Conservation (phyloP, 2,113 vertebrate genomes). For the Oxygymnocypris stewartii region DNA sequence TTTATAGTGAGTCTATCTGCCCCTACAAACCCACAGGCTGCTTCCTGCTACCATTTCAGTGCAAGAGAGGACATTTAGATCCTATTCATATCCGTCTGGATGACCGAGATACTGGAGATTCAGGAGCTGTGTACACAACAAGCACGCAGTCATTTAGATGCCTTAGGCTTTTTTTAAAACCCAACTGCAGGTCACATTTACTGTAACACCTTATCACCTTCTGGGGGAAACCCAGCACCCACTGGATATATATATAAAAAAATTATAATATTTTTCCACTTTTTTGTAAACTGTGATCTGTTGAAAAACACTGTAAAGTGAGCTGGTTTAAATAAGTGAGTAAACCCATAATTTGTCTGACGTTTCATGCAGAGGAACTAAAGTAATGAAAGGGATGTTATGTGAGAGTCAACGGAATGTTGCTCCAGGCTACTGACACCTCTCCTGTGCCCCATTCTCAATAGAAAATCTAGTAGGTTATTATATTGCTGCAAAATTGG, state of each 20-base stretch:
- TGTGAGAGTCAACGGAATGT: slow-evolving; percentile 26
- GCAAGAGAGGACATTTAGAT: background rate
- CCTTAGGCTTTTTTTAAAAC: background rate
- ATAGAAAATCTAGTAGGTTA: slow-evolving; percentile 9
- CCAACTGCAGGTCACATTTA: background rate
- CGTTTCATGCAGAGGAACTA: slow-evolving; percentile 26
- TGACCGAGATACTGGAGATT: background rate
- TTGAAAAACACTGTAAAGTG: background rate
- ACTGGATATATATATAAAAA: background rate
- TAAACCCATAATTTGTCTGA: slow-evolving; percentile 28
- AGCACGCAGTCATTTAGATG: background rate
- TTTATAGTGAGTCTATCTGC: background rate
- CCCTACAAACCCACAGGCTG: background rate
- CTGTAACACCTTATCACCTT: background rate
- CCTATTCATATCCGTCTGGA: background rate
- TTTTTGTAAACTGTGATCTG: background rate
- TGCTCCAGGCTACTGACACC: slow-evolving; percentile 19
- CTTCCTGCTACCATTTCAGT: background rate
- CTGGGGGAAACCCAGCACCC: background rate
- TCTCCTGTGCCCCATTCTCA: slow-evolving; percentile 26
- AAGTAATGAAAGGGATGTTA: slow-evolving; percentile 39
- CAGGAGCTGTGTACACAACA: slow-evolving; percentile 1
- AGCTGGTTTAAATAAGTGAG: background rate
- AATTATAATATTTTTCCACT: background rate
- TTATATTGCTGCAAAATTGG: slow-evolving; percentile 25